Evolutionary conservation across 2,113 vertebrate species (phyloP).

Genomic region (Limanda limanda): DNA sequence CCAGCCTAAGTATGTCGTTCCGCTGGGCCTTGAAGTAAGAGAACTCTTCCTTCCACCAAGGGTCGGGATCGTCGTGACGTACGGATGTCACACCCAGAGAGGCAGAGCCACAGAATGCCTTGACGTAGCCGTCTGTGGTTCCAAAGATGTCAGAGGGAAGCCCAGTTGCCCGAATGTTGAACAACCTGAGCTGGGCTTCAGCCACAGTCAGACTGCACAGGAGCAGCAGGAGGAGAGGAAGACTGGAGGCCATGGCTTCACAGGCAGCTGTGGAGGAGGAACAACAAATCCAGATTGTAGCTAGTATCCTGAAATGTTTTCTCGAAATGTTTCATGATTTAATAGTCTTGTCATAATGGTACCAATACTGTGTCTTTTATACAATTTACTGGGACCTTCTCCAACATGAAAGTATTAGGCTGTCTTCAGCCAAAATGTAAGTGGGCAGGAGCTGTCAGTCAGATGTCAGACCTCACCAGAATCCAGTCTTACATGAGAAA

Average conservation of each 20-base stretch:
- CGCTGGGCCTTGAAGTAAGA: conserved; percentile 22
- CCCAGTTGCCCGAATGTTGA: conserved; percentile 35
- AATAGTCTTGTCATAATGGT: neutral
- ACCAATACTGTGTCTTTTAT: no score
- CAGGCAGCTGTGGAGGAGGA: neutral
- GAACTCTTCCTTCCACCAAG: conserved; percentile 67
- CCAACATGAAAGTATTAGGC: neutral
- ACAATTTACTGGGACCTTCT: no score
- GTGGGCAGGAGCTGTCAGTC: no score
- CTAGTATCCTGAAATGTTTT: neutral
- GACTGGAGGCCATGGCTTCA: conserved; percentile 4
- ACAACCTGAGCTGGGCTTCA: conserved; percentile 32
- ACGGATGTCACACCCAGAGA: conserved; percentile 38
- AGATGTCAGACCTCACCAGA: no score
- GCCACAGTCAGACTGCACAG: conserved; percentile 2
- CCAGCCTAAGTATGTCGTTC: conserved; percentile 35
- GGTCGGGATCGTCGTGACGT: conserved; percentile 20
- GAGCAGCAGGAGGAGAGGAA: conserved; percentile 19
- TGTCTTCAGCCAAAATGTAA: neutral
- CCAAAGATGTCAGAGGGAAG: conserved; percentile 23
- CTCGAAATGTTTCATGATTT: neutral
- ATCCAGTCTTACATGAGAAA: no score
- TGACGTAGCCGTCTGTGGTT: conserved; percentile 57
- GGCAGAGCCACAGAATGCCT: conserved; percentile 22
- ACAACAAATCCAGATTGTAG: neutral